A percentile compares a stretch with the other conserved stretches of the same genome.
Conservation (phyloP, 2,113 vertebrate species). For the Carassius auratus region DNA sequence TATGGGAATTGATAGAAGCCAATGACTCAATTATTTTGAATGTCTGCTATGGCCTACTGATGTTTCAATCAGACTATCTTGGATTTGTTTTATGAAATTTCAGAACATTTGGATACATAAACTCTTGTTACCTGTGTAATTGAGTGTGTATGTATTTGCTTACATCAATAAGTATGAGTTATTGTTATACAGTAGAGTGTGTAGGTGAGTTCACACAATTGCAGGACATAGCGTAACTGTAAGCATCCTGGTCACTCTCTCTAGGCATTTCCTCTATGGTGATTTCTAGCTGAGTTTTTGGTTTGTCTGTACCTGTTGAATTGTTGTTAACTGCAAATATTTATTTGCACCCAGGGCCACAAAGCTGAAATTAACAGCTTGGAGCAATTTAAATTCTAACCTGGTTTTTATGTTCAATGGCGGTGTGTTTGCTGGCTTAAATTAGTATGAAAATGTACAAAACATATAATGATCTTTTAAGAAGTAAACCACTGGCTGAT, state of each 20-base stretch:
- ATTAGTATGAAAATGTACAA: background rate
- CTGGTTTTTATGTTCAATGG: background rate
- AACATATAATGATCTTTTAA: background rate
- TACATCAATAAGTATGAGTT: background rate
- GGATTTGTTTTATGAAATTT: background rate
- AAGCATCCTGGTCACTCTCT: slow-evolving; percentile 62
- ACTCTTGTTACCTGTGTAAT: background rate
- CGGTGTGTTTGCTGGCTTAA: background rate
- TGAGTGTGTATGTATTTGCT: background rate
- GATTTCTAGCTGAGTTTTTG: background rate
- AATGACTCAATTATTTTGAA: slow-evolving; percentile 1
- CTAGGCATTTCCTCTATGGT: slow-evolving; percentile 57
- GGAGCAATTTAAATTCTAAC: background rate
- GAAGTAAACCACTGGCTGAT: background rate
- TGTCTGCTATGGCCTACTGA: background rate
- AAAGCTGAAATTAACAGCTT: background rate
- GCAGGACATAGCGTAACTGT: slow-evolving; percentile 65
- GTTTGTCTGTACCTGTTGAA: background rate
- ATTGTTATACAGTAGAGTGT: background rate
- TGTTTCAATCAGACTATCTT: background rate
- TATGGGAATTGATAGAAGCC: background rate
- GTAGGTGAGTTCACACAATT: slow-evolving; percentile 62
- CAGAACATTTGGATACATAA: background rate
- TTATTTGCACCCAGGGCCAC: background rate
- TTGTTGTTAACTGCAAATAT: background rate